Evolutionary conservation across 2,797 vertebrate genomes (phyloP).

Genomic region (Macropus fuliginosus): DNA sequence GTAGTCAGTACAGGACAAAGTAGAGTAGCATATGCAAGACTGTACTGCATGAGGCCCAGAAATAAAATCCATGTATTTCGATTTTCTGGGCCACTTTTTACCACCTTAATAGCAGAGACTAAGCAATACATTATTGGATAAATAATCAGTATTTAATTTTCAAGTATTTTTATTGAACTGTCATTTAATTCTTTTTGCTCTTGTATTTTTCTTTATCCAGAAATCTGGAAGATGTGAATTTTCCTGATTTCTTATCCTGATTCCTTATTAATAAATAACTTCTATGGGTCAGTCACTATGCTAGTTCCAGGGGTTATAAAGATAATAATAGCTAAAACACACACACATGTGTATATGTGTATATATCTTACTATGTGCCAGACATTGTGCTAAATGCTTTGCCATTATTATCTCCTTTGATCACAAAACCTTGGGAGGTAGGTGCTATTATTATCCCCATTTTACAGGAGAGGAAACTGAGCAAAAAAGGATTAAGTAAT

Average conservation of each 20-base stretch:
- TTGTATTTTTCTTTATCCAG: neutral
- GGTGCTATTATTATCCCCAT: neutral
- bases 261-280: neutral
- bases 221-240: neutral
- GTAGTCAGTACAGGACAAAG: neutral
- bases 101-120: neutral
- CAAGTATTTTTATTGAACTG: neutral
- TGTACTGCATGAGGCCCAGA: neutral
- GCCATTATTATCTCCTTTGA: neutral
- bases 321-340: neutral
- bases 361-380: neutral
- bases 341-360: neutral
- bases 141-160: neutral
- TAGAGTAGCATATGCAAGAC: neutral
- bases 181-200: neutral
- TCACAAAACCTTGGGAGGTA: neutral
- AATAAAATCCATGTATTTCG: neutral
- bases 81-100: neutral
- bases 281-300: neutral
- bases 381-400: neutral
- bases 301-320: neutral
- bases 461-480: neutral
- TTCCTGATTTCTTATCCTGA: neutral
- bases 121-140: neutral
- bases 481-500: neutral